A percentile compares a stretch with the other conserved stretches of the same genome.
phyloP scores from a whole-genome alignment of 2,797 vertebrate genomes.

The Melopsittacus undulatus region DNA sequence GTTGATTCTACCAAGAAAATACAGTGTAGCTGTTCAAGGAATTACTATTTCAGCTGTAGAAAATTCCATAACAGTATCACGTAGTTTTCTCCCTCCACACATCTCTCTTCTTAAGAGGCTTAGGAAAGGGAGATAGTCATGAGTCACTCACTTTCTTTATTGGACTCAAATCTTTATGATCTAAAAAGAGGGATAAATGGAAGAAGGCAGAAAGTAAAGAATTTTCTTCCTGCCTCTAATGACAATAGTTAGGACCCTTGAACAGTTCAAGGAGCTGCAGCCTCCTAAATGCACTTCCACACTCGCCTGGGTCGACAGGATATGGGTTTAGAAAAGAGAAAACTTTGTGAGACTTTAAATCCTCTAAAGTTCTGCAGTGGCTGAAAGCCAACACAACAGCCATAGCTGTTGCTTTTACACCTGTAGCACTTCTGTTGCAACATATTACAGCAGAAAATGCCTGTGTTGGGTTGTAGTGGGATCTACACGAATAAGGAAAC shows the following conservation, averaged over 20 bases:
- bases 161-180: conserved; percentile 23
- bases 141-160: background rate
- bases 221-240: background rate
- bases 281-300: background rate
- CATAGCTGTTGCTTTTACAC: background rate
- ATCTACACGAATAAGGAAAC: background rate
- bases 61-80: background rate
- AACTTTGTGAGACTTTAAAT: background rate
- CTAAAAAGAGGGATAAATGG: background rate
- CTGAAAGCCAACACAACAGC: background rate
- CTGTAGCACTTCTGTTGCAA: background rate
- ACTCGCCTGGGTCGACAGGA: background rate
- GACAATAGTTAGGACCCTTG: background rate
- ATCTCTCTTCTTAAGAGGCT: background rate
- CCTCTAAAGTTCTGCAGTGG: background rate
- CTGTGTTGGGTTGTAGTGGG: background rate
- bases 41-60: background rate
- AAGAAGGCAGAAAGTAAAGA: background rate
- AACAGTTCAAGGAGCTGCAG: background rate
- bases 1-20: background rate
- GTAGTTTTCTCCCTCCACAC: background rate
- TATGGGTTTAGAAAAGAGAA: background rate
- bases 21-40: background rate
- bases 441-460: background rate
- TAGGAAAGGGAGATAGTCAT: background rate